A percentile compares a stretch with the other conserved stretches of the same genome.
Conservation (phyloP, 2,797 vertebrate species). For the Sandelia bainsii region DNA sequence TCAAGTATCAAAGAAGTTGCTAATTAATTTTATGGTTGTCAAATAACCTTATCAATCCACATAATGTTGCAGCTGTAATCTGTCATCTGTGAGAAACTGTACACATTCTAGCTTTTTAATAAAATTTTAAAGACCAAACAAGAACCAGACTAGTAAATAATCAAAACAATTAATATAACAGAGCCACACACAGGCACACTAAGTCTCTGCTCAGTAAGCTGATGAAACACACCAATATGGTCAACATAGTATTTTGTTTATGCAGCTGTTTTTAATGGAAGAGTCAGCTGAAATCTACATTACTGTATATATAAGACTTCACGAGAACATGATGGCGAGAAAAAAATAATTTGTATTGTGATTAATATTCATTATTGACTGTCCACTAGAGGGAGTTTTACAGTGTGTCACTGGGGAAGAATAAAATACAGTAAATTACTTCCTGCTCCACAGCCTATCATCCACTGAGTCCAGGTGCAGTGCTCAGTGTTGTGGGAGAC, state of each 20-base stretch:
- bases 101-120: too few species aligned
- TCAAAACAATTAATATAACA: neutral
- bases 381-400: conserved; percentile 62
- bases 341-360: conserved; percentile 21
- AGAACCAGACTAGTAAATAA: too few species aligned
- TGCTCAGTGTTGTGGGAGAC: conserved; percentile 5
- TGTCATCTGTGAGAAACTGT: too few species aligned
- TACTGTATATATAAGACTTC: neutral
- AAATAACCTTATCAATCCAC: too few species aligned
- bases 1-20: too few species aligned
- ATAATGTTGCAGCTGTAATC: neutral
- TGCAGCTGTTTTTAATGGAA: conserved; percentile 1
- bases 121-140: too few species aligned
- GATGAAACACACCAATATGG: conserved; percentile 7
- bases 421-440: conserved; percentile 54
- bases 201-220: conserved; percentile 3
- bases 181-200: too few species aligned
- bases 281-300: conserved; percentile 12
- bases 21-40: too few species aligned
- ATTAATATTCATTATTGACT: conserved; percentile 38
- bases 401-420: conserved; percentile 42
- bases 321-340: neutral
- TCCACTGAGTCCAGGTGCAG: conserved; percentile 26
- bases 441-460: conserved; percentile 42
- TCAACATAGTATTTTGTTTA: conserved; percentile 9